A percentile compares a stretch with the other conserved stretches of the same genome.
Conservation (phyloP, 2,113 vertebrate genomes). For the Furnarius figulus region DNA sequence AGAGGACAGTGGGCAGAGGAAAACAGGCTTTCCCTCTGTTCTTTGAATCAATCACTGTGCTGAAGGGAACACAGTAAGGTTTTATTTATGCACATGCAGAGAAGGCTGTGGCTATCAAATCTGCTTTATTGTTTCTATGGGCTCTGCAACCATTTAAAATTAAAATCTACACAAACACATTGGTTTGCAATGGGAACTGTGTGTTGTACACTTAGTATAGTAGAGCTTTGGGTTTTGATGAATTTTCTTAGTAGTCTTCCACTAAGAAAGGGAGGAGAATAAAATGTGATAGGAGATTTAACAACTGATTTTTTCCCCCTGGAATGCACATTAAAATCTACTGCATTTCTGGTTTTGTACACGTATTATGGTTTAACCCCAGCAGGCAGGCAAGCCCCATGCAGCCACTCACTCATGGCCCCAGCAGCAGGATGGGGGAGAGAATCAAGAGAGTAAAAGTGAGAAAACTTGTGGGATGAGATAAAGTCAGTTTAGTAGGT, state of each 20-base stretch:
- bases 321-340: neutral
- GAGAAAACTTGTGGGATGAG: neutral
- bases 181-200: neutral
- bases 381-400: neutral
- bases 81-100: neutral
- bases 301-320: neutral
- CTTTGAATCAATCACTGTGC: neutral
- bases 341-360: neutral
- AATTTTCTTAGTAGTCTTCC: neutral
- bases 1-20: neutral
- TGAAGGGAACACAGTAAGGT: neutral
- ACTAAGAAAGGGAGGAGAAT: neutral
- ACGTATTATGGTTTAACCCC: neutral
- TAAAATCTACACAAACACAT: neutral
- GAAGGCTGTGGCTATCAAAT: neutral
- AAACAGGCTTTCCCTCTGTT: neutral
- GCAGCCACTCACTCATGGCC: neutral
- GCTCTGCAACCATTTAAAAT: neutral
- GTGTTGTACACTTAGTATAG: accelerated
- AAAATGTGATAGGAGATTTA: neutral
- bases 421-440: neutral
- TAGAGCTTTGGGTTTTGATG: neutral
- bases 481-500: neutral
- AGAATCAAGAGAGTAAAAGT: neutral
- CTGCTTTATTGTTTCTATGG: neutral